Evolutionary conservation across 1,140 invertebrate species (phyloP).

Genomic region (Trissolcus basalis): DNA sequence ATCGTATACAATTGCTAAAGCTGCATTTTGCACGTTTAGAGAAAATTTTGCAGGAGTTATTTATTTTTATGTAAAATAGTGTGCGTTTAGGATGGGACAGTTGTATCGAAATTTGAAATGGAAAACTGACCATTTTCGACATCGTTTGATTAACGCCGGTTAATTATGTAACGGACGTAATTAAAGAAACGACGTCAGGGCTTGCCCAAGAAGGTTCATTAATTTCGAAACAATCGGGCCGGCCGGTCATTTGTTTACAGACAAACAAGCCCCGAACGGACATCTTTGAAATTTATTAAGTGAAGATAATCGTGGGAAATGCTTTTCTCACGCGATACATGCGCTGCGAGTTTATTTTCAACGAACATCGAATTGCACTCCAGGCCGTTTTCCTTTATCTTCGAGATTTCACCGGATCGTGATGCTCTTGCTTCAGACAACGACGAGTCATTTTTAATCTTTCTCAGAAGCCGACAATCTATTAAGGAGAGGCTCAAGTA

Average conservation of each 20-base stretch:
- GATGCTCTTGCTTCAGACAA: no score
- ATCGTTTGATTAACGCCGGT: constrained; percentile 2
- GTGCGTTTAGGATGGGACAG: no score
- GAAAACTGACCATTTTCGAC: constrained; percentile 3
- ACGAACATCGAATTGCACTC: constrained; percentile 31
- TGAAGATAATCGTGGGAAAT: constrained; percentile 50
- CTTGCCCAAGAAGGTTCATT: constrained; percentile 28
- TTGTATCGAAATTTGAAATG: constrained; percentile 8
- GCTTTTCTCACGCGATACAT: constrained; percentile 2
- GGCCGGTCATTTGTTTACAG: constrained; percentile 29
- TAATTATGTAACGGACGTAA: constrained; percentile 35
- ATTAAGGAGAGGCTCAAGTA: no score
- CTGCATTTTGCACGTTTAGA: constrained; percentile 38
- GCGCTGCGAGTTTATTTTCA: constrained; percentile 27
- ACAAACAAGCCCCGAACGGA: constrained; percentile 18
- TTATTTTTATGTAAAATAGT: no score
- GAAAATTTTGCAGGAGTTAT: no score
- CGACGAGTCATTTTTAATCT: no score
- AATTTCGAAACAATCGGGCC: constrained; percentile 42
- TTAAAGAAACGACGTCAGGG: constrained; percentile 21
- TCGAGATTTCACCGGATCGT: no score
- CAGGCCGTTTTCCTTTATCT: constrained; percentile 16
- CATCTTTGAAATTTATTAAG: constrained; percentile 48
- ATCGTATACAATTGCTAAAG: constrained; percentile 20
- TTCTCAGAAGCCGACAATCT: no score